Conservation (phyloP, 2,888 invertebrate species). For the Tenthredo distinguenda region DNA sequence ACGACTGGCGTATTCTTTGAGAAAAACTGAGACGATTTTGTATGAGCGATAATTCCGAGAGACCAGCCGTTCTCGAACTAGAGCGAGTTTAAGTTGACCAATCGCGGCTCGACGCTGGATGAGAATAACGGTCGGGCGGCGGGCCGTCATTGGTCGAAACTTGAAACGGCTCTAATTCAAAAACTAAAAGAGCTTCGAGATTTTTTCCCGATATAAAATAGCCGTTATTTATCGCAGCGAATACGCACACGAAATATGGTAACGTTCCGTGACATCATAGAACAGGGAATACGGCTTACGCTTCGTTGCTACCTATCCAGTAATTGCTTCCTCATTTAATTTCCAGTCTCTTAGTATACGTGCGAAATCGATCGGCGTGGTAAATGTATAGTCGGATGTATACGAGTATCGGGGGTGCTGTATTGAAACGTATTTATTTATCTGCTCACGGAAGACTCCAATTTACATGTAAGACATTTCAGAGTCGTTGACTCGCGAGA, state of each 20-base stretch:
- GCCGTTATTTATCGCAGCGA: background rate
- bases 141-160: background rate
- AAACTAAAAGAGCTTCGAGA: background rate
- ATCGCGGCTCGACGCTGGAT: background rate
- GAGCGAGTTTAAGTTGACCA: background rate
- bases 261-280: background rate
- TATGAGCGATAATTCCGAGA: background rate
- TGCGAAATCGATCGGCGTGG: background rate
- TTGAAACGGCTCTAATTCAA: background rate
- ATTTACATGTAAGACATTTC: constrained; percentile 40
- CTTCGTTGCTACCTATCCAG: background rate
- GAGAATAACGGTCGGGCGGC: background rate
- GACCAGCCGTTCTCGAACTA: background rate
- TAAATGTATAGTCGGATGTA: background rate
- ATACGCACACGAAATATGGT: background rate
- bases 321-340: background rate
- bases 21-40: background rate
- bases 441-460: constrained; percentile 29
- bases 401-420: background rate
- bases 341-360: background rate
- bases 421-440: constrained; percentile 8
- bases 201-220: background rate
- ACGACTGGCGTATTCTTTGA: background rate
- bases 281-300: background rate
- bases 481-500: constrained; percentile 38